Evolutionary conservation across 1,140 invertebrate species (phyloP).

Genomic region (Drosophila ironensis): DNA sequence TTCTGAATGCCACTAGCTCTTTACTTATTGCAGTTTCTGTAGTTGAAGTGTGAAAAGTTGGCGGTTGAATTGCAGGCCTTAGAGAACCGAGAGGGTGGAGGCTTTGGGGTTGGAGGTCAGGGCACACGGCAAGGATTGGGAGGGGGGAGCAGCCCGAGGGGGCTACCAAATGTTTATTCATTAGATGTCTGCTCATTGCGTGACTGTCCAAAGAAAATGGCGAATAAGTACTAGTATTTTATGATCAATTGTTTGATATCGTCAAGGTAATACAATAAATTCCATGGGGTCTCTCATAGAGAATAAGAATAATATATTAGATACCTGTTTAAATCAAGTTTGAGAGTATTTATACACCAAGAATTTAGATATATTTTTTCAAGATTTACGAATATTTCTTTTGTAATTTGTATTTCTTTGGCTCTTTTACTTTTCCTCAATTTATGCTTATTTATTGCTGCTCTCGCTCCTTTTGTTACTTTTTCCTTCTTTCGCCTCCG

Average conservation of each 20-base stretch:
- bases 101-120: background rate
- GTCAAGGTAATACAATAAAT: background rate
- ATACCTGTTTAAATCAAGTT: background rate
- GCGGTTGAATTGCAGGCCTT: conserved; percentile 55
- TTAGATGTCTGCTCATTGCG: conserved; percentile 24
- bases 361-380: background rate
- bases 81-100: conserved; percentile 3
- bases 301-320: too few relatives aligned
- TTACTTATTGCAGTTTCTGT: conserved; percentile 27
- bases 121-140: conserved; percentile 6
- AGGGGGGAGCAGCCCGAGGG: conserved; percentile 12
- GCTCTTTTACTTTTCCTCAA: conserved; percentile 30
- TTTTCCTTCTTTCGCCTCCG: conserved; percentile 2
- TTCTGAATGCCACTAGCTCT: conserved; percentile 28
- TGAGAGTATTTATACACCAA: background rate
- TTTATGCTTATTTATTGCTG: conserved; percentile 61
- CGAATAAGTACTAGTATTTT: background rate
- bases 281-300: too few relatives aligned
- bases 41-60: conserved; percentile 73
- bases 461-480: conserved; percentile 9
- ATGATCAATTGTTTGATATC: background rate
- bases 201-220: conserved; percentile 8
- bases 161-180: conserved; percentile 2
- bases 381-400: background rate
- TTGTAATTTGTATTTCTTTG: background rate